Base-by-base conservation (phyloP, 2,797 vertebrate genomes). In the Gadopsis marmoratus region DNA sequence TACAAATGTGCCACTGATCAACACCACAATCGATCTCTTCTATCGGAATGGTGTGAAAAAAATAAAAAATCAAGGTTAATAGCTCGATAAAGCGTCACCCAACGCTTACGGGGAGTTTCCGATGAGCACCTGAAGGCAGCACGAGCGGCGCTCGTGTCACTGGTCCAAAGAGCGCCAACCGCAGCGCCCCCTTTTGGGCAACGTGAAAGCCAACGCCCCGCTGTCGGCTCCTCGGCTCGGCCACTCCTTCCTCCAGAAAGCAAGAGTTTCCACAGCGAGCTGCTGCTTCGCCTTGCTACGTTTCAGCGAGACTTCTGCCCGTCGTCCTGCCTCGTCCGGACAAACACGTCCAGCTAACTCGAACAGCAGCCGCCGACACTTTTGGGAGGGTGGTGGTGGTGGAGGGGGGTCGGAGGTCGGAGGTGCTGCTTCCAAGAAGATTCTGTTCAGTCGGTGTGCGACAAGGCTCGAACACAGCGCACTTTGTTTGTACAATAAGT, bases 141-240 rank as follows among this genome's bases (percentile, higher is more conserved):
- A 61, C 2, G 45, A 14, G 23, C 8, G 58, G 13, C 16, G 53
- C 64, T 41, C 10, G 4, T 13, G 61, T n/a, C 48, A 4, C 16
- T 5, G 33, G 68, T 66, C 6, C 73, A n/a, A 45, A 23, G 23
- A 13, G 70, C 37, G 48, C 58, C 23, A 54, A 48, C 68, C 0
- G 73, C 29, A 26, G n/a, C 55, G 29, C 61, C 83, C 50, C 62
- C 37, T n/a, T n/a, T 26, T 5, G 37, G 79, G 73, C 59, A 76
- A 86, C 80, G 47, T 13, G 65, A 79, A 50, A 86, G 90, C 72
- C 92, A 91, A 90, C 47, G 86, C 92, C 92, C 89, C 77, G 1
- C 64, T 48, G 63, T 50, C 80, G 63, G 53, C 26, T 48, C 54
- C 69, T 79, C 0, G 0, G 3, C 10, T 6, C 53, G 3, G 11